These are phyloP conservation scores for Saccopteryx bilineata DNA, from an alignment of 2,113 vertebrate species.

Conservation along the genomic window DNA sequence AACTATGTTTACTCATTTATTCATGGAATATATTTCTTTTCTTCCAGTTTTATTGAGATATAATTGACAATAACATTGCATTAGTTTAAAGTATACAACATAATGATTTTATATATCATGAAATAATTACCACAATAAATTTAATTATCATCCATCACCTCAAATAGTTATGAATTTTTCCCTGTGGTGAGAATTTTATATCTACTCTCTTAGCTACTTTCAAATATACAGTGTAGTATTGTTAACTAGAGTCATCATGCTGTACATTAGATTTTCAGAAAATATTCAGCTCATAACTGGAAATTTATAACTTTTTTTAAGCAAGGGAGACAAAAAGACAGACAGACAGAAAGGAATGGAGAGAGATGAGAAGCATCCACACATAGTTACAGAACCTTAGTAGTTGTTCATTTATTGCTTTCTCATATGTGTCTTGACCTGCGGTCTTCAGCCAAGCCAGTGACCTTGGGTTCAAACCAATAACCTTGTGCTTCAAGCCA, in stretches of 20 bases:
- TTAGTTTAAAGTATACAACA: neutral
- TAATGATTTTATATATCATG: neutral
- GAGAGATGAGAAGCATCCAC: no score
- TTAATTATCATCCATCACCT: conserved; percentile 9
- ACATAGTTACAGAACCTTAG: no score
- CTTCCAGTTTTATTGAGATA: neutral
- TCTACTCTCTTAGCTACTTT: neutral
- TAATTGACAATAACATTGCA: neutral
- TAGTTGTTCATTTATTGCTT: no score
- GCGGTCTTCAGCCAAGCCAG: no score
- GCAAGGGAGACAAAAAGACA: no score
- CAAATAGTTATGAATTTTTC: neutral
- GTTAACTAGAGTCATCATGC: neutral
- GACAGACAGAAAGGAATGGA: no score
- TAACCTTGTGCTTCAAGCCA: no score
- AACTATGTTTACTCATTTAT: neutral
- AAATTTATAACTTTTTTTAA: neutral
- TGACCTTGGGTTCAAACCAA: no score
- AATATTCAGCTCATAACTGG: neutral
- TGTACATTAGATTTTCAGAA: neutral
- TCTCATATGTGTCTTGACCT: no score
- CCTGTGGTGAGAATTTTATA: neutral
- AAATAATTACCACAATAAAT: neutral
- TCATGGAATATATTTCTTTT: neutral
- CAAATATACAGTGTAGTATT: neutral